Conservation (phyloP, 2,113 vertebrate species). For the Pavo muticus region DNA sequence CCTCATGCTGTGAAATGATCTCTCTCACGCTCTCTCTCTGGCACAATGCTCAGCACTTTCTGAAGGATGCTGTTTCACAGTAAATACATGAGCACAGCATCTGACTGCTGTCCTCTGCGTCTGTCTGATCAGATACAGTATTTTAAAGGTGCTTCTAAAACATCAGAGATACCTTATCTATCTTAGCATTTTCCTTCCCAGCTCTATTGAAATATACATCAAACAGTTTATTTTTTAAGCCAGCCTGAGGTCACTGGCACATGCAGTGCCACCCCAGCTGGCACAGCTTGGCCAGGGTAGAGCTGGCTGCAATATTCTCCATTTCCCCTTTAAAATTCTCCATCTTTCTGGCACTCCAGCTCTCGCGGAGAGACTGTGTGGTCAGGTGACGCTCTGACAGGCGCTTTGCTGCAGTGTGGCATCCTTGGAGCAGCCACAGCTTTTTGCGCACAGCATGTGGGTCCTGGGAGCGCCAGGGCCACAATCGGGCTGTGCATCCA, state of each 20-base stretch:
- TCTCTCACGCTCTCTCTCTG: slow-evolving; percentile 1
- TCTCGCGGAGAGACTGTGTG: slow-evolving; percentile 7
- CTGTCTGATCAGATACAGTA: neutral
- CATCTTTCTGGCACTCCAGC: slow-evolving; percentile 38
- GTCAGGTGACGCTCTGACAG: slow-evolving; percentile 62
- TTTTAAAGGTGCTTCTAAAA: slow-evolving; percentile 17
- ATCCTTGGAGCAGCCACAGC: slow-evolving; percentile 10
- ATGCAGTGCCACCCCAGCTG: neutral
- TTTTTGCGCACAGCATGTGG: too few relatives aligned
- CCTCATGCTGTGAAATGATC: slow-evolving; percentile 42
- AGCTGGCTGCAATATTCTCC: neutral
- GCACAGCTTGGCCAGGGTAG: neutral
- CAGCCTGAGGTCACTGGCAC: neutral
- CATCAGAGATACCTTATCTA: neutral
- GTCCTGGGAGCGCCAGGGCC: neutral
- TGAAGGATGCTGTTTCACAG: slow-evolving; percentile 23
- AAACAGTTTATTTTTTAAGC: neutral
- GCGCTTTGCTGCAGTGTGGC: slow-evolving; percentile 64
- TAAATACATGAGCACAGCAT: slow-evolving; percentile 16
- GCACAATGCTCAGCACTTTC: neutral
- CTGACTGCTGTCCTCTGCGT: neutral
- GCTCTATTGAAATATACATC: neutral
- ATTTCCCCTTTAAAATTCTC: slow-evolving; percentile 69
- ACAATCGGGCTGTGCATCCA: neutral
- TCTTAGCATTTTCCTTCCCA: neutral